Evolutionary conservation across 2,888 invertebrate genomes (phyloP).

Genomic region (Oxyteleia sp.): DNA sequence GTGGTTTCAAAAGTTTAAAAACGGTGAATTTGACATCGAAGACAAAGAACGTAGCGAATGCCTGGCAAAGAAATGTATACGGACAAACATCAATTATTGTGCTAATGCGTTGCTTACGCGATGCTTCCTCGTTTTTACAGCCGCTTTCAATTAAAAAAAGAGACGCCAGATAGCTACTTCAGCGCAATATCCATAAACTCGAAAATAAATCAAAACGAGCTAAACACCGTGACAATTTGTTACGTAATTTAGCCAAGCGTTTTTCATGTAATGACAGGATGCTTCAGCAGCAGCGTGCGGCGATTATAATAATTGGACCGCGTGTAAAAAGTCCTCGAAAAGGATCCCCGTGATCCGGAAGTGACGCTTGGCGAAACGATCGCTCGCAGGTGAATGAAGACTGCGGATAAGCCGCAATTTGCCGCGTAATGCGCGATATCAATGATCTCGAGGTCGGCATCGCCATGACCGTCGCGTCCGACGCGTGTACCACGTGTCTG

Average conservation of each 20-base stretch:
- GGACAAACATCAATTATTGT: no score
- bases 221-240: constrained; percentile 31
- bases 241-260: constrained; percentile 17
- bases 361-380: constrained; percentile 30
- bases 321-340: constrained; percentile 19
- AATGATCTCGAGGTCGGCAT: constrained; percentile 80
- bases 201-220: constrained; percentile 18
- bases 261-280: constrained; percentile 19
- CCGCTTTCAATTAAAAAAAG: not conserved
- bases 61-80: no score
- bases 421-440: constrained; percentile 85
- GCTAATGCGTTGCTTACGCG: no score
- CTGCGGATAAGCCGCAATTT: constrained; percentile 78
- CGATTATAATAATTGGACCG: constrained; percentile 22
- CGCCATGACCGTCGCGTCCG: constrained; percentile 82
- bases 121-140: not conserved
- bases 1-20: no score
- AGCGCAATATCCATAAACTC: not conserved
- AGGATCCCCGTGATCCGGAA: constrained; percentile 49
- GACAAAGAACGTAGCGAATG: no score
- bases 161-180: not conserved
- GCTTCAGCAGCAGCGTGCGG: constrained; percentile 19
- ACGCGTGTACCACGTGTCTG: constrained; percentile 84
- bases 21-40: no score
- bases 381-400: constrained; percentile 69